Base-by-base conservation (phyloP, 2,797 vertebrate species). In the Echeneis naucrates region DNA sequence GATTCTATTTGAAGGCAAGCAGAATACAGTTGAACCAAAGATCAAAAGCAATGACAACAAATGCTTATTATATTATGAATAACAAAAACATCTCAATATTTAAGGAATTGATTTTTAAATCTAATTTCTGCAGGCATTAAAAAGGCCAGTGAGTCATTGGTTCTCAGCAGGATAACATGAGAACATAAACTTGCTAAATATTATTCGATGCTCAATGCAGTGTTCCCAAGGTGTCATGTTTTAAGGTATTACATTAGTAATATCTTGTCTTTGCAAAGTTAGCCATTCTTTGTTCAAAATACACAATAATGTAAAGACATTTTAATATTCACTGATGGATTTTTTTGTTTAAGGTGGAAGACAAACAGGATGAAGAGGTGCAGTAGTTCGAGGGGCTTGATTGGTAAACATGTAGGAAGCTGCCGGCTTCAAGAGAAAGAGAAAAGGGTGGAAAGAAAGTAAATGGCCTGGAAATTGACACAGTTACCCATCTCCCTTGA, bases 401-500 rank as follows among this genome's bases (percentile, higher is more conserved):
- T 70, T 44, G 59, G 32, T 47, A 26, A 40, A 26, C 44, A 48
- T 8, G 12, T 48, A 55, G 47, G 68, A 57, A 71, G 37, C 52
- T 44, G 38, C 32, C 47, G 48, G 44, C 35, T 71, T 56, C 68
- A 24, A 1, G 37, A 75, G 51, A 40, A 78, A 57, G 47, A 40
- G 27, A 40, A 10, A 65, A 33, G 8, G 17, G 45, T 59, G 37
- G 17, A 68, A 59, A 65, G 63, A 55, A 66, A 74, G 68, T 67
- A 79, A 86, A 69, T 75, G 73, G 56, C 32, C 37, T 51, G 37
- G 30, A 82, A 77, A 80, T 54, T 75, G 78, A 85, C 61, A 82
- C 67, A 64, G 72, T 83, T 80, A 51, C 47, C 16, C 5, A 13
- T 71, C 35, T 78, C 79, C 74, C 78, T 50, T 12, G 37, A 44